Conservation (phyloP, 2,888 invertebrate genomes). For the Lepidocyrtoides sp. region DNA sequence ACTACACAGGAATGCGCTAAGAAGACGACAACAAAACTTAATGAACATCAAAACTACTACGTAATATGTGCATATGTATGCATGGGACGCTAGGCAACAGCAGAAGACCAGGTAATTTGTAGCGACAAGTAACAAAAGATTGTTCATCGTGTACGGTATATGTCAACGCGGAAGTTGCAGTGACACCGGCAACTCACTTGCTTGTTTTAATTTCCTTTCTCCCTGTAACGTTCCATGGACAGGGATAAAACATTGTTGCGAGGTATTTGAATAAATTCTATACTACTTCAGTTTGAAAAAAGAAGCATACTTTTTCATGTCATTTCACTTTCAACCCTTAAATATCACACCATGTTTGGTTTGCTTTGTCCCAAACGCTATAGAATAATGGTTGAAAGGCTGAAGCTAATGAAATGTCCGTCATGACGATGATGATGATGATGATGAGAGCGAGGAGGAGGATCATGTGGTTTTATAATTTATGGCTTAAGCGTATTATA, state of each 20-base stretch:
- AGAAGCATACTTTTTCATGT: no score
- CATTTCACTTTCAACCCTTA: background rate
- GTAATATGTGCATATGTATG: no score
- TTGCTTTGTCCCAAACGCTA: background rate
- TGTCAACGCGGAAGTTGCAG: background rate
- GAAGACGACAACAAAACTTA: conserved; percentile 3
- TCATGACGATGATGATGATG: background rate
- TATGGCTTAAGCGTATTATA: conserved; percentile 40
- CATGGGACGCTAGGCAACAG: no score
- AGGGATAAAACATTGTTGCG: background rate
- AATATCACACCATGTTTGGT: background rate
- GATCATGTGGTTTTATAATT: conserved; percentile 59
- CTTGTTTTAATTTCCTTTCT: conserved; percentile 15
- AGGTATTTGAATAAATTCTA: background rate
- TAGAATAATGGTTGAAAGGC: background rate
- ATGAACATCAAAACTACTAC: conserved; percentile 9
- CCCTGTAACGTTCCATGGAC: background rate
- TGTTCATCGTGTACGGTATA: background rate
- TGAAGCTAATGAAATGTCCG: conserved; percentile 68
- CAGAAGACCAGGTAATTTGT: conserved; percentile 49
- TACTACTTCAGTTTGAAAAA: background rate
- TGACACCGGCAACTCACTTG: conserved; percentile 19
- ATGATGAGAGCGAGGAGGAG: background rate
- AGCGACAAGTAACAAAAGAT: conserved; percentile 8
- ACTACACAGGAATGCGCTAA: conserved; percentile 4